Percentiles rank a stretch among this genome's conserved stretches.
Evolutionary conservation across 1,140 invertebrate genomes (phyloP).

Genomic region (Zelostemma sp.): DNA sequence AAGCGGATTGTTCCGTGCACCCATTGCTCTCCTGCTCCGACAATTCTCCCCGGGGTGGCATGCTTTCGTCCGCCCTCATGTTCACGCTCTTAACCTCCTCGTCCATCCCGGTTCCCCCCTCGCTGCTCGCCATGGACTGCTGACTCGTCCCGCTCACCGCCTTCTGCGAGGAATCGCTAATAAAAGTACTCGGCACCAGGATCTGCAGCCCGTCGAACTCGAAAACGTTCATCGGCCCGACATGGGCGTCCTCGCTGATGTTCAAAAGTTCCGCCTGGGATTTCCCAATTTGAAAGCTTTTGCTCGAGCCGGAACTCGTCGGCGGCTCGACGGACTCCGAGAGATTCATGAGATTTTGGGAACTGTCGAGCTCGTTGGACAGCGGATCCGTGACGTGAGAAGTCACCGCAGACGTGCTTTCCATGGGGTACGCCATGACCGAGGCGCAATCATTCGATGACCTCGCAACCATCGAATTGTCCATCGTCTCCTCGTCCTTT

Average conservation of each 20-base stretch:
- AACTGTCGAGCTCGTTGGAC: constrained; percentile 27
- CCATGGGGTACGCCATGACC: constrained; percentile 18
- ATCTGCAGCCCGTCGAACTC: constrained; percentile 69
- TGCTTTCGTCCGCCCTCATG: constrained; percentile 85
- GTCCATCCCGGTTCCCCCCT: constrained; percentile 72
- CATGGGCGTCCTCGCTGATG: constrained; percentile 68
- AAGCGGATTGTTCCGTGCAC: constrained; percentile 74
- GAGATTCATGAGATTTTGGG: constrained; percentile 57
- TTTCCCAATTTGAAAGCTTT: constrained; percentile 58
- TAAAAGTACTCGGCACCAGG: constrained; percentile 68
- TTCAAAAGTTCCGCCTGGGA: constrained; percentile 61
- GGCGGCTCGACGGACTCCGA: constrained; percentile 56
- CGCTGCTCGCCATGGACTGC: constrained; percentile 67
- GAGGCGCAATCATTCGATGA: constrained; percentile 21
- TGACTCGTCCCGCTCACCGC: constrained; percentile 68
- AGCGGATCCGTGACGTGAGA: constrained; percentile 53
- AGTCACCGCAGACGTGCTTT: constrained; percentile 23
- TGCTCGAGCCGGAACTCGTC: constrained; percentile 56
- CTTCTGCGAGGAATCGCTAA: constrained; percentile 68
- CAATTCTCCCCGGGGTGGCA: constrained; percentile 85
- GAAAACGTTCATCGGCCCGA: constrained; percentile 67
- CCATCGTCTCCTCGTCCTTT: background rate
- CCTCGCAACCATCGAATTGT: constrained; percentile 10
- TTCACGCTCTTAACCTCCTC: constrained; percentile 76
- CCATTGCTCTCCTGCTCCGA: constrained; percentile 87